phyloP scores from a whole-genome alignment of 2,888 invertebrate genomes.

The Hirtodrosophila cameraria region DNA sequence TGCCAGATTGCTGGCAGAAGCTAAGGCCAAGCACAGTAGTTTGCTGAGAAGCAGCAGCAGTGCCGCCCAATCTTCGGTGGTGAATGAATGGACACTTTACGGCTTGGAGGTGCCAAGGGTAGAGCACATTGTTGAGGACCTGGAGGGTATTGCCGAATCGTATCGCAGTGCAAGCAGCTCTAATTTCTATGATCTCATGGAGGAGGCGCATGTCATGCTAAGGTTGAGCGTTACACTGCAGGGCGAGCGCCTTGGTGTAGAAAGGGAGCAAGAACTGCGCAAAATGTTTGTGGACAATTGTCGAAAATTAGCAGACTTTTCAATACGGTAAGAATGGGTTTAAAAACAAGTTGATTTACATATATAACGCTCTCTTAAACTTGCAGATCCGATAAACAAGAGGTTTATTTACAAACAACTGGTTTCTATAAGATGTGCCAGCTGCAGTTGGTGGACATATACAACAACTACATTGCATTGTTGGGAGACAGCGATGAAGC shows the following conservation, averaged over 20 bases:
- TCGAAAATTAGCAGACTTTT: constrained; percentile 82
- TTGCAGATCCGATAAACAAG: constrained; percentile 82
- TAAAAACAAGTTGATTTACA: too few relatives aligned
- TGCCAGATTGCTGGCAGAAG: constrained; percentile 76
- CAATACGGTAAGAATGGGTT: constrained; percentile 79
- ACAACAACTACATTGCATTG: constrained; percentile 77
- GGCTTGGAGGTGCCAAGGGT: constrained; percentile 88
- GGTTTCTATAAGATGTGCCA: constrained; percentile 84
- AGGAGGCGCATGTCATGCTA: constrained; percentile 89
- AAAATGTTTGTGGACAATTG: constrained; percentile 81
- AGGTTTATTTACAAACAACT: constrained; percentile 82
- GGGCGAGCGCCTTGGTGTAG: constrained; percentile 65
- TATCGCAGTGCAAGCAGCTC: constrained; percentile 87
- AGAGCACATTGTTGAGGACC: constrained; percentile 88
- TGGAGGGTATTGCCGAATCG: constrained; percentile 88
- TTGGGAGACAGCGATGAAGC: constrained; percentile 46
- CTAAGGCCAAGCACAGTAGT: constrained; percentile 81
- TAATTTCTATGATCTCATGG: constrained; percentile 89
- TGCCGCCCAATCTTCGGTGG: constrained; percentile 55
- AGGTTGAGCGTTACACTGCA: constrained; percentile 82
- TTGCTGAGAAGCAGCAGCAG: constrained; percentile 64
- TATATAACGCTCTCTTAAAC: too few relatives aligned
- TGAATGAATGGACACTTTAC: constrained; percentile 89
- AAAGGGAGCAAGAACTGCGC: constrained; percentile 71
- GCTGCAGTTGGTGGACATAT: constrained; percentile 77